Base-by-base conservation (phyloP, 2,113 vertebrate species). In the Orthochromis malagaraziensis region DNA sequence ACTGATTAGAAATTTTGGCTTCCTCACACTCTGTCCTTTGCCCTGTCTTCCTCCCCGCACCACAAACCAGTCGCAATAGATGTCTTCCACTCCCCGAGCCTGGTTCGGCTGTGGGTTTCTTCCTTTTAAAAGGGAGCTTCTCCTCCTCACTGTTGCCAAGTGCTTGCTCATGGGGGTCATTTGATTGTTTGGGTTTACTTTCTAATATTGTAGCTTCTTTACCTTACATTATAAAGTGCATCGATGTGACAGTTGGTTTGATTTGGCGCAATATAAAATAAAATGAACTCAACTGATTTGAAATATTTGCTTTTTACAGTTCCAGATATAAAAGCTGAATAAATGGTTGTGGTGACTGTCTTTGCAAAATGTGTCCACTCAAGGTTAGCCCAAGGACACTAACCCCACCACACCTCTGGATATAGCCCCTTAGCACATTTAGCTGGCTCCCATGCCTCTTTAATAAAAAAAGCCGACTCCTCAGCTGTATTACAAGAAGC, bases 401-500 rank as follows among this genome's bases (percentile, higher is more conserved):
- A 83, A 86, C 73, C 68, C 77, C 81, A 26, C 65, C 65, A 11
- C 63, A 68, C 38, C 68, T 31, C 77, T 17, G 10, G 45, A 17
- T 65, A 53, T 29, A 51, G 70, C 45, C 45, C 60, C 51, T 40
- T 35, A 19, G 12, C 24, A 81, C 57, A 81, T 89, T 31, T 51
- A 79, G 31, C 55, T 14, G 21, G 24, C 51, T 19, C 29, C 16
- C 29, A 17, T 68, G 6, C 3, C 63, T 68, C 63, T 38, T 68
- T 13, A 68, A 68, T 68, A 68, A 68, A 68, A 38, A 68, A 68
- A 68, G 63, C 19, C n/a, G 6, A 13, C 12, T 24, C 83, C 17
- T 42, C 65, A 12, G 24, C 55, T 63, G 88, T n/a, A 77, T 91
- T 54, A 87, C 51, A 70, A 49, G 68, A 21, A 84, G 87, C 21